Evolutionary conservation across 2,797 vertebrate species (phyloP).

Genomic region (Thaleichthys pacificus): DNA sequence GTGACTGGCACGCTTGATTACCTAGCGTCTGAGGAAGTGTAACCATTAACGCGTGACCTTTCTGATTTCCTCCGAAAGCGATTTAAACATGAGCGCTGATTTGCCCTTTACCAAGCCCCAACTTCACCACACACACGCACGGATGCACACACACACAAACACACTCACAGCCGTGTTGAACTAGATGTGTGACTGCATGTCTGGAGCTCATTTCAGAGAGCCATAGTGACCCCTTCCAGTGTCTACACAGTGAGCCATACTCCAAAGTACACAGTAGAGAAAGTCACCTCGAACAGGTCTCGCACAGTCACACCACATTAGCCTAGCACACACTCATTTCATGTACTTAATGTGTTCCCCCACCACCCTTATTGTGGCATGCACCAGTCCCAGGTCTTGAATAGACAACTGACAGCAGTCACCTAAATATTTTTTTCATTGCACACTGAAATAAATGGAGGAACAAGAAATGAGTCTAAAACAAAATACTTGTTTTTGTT

Average conservation of each 20-base stretch:
- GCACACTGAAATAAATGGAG: not conserved
- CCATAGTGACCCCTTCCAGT: not conserved
- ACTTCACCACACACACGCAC: conserved; percentile 12
- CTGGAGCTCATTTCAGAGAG: conserved; percentile 7
- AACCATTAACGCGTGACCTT: conserved; percentile 62
- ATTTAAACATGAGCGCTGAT: conserved; percentile 49
- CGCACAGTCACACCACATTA: not conserved
- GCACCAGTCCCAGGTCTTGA: not conserved
- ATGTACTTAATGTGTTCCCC: not conserved
- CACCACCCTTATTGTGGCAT: not conserved
- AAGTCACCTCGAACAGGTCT: not conserved
- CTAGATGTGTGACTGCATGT: conserved; percentile 2
- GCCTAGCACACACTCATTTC: not conserved
- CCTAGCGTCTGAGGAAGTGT: conserved; percentile 42
- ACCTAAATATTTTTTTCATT: not conserved
- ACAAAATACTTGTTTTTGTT: not conserved
- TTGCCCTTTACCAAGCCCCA: conserved; percentile 57
- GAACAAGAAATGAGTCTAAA: conserved; percentile 6
- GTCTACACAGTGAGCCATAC: not conserved
- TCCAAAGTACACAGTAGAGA: not conserved
- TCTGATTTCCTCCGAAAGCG: conserved; percentile 19
- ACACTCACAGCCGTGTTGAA: not conserved
- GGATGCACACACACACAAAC: not conserved
- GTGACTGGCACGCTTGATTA: conserved; percentile 54
- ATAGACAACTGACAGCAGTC: too few species aligned